Conservation (phyloP, 2,888 invertebrate species). For the Hybos culiciformis region DNA sequence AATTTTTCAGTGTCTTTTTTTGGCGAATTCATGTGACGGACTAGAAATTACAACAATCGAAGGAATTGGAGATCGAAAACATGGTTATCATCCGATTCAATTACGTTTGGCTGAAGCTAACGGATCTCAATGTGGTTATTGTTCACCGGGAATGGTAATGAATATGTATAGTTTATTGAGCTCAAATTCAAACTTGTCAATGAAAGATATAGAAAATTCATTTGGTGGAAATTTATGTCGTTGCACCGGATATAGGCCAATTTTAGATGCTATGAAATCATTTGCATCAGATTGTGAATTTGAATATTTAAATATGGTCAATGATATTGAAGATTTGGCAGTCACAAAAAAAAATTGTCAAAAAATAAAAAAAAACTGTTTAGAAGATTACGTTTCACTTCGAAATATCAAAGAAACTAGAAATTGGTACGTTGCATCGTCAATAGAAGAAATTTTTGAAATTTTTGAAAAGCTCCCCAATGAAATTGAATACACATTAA, state of each 20-base stretch:
- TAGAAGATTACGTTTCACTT: too few relatives aligned
- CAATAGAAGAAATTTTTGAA: conserved; percentile 38
- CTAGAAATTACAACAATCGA: conserved; percentile 59
- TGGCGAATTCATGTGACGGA: conserved; percentile 47
- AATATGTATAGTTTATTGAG: conserved; percentile 47
- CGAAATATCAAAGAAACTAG: conserved; percentile 10
- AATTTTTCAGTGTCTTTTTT: conserved; percentile 45
- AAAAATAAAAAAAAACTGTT: conserved; percentile 26
- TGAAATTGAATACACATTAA: conserved; percentile 42
- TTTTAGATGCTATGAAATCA: conserved; percentile 65
- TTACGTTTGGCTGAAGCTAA: conserved; percentile 47
- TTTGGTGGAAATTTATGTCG: conserved; percentile 68
- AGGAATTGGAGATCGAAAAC: conserved; percentile 50
- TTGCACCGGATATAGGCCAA: conserved; percentile 68
- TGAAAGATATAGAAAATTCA: conserved; percentile 56
- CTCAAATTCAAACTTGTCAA: conserved; percentile 38
- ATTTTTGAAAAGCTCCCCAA: conserved; percentile 36
- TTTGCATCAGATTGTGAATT: conserved; percentile 46
- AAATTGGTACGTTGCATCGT: conserved; percentile 40
- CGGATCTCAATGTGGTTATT: conserved; percentile 62
- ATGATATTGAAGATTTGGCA: conserved; percentile 23
- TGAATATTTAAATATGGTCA: conserved; percentile 18
- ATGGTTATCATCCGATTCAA: conserved; percentile 57
- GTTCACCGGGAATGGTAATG: conserved; percentile 67
- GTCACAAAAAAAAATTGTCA: conserved; percentile 17